Evolutionary conservation across 2,888 invertebrate species (phyloP).

Genomic region (Linyphia triangularis): DNA sequence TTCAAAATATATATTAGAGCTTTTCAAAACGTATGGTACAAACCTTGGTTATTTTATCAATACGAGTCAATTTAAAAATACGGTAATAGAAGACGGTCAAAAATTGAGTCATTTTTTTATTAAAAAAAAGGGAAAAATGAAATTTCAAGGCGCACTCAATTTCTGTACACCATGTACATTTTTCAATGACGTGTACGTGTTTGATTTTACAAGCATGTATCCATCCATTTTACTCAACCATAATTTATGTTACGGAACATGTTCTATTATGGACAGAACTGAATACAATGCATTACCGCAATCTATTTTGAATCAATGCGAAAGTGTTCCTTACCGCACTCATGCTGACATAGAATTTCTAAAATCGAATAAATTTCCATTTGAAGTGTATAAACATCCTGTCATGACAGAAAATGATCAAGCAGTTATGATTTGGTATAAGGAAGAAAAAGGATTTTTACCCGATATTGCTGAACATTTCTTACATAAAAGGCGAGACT

Average conservation of each 20-base stretch:
- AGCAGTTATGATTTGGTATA: slow-evolving; percentile 19
- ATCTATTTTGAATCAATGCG: neutral
- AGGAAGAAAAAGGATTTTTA: slow-evolving; percentile 37
- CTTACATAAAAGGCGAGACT: slow-evolving; percentile 2
- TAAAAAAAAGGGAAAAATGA: neutral
- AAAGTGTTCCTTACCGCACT: slow-evolving; percentile 3
- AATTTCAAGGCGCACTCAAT: slow-evolving; percentile 43
- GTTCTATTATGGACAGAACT: neutral
- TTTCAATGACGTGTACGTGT: slow-evolving; percentile 26
- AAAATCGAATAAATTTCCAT: slow-evolving; percentile 7
- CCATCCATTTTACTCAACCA: slow-evolving; percentile 31
- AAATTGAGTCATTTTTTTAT: too few relatives aligned
- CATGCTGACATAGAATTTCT: slow-evolving; percentile 29
- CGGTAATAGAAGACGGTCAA: too few relatives aligned
- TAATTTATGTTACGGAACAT: slow-evolving; percentile 43
- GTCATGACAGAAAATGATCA: slow-evolving; percentile 22
- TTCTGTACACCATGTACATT: slow-evolving; percentile 7
- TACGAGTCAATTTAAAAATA: slow-evolving; percentile 19
- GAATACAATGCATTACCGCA: slow-evolving; percentile 15
- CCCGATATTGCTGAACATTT: slow-evolving; percentile 37
- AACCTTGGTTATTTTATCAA: slow-evolving; percentile 35
- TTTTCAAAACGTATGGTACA: slow-evolving; percentile 49
- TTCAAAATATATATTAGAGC: slow-evolving; percentile 28
- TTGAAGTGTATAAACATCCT: slow-evolving; percentile 25
- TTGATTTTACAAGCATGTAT: slow-evolving; percentile 59